These are phyloP conservation scores for Gymnothorax reevesii DNA, from an alignment of 2,797 vertebrate genomes.

Conservation along the genomic window DNA sequence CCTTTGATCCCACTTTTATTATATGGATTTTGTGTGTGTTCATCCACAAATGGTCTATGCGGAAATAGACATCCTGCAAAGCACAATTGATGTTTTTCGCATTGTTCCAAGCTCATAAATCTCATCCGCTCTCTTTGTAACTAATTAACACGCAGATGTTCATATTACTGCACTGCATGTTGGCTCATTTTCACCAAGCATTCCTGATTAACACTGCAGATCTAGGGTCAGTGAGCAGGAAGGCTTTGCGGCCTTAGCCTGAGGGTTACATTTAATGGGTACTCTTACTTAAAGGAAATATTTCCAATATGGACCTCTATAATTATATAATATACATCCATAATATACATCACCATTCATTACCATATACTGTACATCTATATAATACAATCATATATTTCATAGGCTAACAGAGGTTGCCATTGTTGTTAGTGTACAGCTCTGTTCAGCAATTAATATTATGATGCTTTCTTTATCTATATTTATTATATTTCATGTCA, in stretches of 20 bases:
- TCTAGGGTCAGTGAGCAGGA: too few species aligned
- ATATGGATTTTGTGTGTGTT: not conserved
- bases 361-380: not conserved
- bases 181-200: too few species aligned
- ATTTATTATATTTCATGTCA: too few species aligned
- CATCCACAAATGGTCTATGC: not conserved
- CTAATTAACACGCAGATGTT: not conserved
- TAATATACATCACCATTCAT: not conserved
- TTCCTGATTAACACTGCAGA: too few species aligned
- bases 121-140: not conserved
- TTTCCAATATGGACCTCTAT: too few species aligned
- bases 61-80: not conserved
- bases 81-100: not conserved
- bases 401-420: not conserved
- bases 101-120: not conserved
- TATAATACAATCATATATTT: not conserved
- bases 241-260: too few species aligned
- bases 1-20: slow-evolving; percentile 50
- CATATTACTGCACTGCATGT: not conserved
- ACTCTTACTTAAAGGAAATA: too few species aligned
- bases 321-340: not conserved
- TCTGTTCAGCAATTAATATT: too few species aligned
- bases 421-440: not conserved
- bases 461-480: too few species aligned
- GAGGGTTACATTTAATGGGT: too few species aligned